Evolutionary conservation across 2,888 invertebrate genomes (phyloP).

Genomic region (Eucera pruinosa): DNA sequence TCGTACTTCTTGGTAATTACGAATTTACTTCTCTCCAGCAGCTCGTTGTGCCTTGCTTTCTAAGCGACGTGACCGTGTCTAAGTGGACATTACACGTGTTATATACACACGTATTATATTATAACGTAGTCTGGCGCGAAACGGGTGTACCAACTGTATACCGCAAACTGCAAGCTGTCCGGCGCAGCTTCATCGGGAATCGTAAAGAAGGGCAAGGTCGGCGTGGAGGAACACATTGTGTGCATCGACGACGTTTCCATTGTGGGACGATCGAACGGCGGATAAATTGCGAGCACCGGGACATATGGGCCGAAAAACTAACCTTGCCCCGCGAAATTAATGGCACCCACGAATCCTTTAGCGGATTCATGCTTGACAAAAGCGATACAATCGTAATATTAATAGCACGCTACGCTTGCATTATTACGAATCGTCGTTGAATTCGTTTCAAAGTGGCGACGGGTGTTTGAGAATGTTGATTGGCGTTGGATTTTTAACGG

Average conservation of each 20-base stretch:
- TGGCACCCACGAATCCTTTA: neutral
- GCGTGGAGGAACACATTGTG: slow-evolving; percentile 31
- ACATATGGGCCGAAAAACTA: slow-evolving; percentile 22
- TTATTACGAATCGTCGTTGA: neutral
- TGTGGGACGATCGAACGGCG: slow-evolving; percentile 40
- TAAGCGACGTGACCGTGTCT: slow-evolving; percentile 18
- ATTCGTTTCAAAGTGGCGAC: neutral
- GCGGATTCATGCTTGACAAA: slow-evolving; percentile 3
- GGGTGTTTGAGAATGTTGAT: neutral
- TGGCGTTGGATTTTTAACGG: too few species aligned
- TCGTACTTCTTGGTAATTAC: slow-evolving; percentile 22
- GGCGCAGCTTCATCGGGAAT: slow-evolving; percentile 36
- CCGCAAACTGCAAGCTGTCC: slow-evolving; percentile 38
- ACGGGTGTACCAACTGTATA: slow-evolving; percentile 1
- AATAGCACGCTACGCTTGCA: neutral
- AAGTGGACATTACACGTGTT: slow-evolving; percentile 44
- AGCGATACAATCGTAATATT: slow-evolving; percentile 16
- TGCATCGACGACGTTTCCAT: slow-evolving; percentile 33
- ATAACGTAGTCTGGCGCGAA: slow-evolving; percentile 22
- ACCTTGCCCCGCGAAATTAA: slow-evolving; percentile 40
- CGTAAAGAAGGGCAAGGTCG: slow-evolving; percentile 64
- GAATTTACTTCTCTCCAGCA: slow-evolving; percentile 26
- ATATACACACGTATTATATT: too few species aligned
- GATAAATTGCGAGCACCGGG: slow-evolving; percentile 19
- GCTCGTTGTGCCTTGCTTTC: slow-evolving; percentile 11